Conservation (phyloP, 1,140 invertebrate genomes). For the Helicorthomorpha holstii region DNA sequence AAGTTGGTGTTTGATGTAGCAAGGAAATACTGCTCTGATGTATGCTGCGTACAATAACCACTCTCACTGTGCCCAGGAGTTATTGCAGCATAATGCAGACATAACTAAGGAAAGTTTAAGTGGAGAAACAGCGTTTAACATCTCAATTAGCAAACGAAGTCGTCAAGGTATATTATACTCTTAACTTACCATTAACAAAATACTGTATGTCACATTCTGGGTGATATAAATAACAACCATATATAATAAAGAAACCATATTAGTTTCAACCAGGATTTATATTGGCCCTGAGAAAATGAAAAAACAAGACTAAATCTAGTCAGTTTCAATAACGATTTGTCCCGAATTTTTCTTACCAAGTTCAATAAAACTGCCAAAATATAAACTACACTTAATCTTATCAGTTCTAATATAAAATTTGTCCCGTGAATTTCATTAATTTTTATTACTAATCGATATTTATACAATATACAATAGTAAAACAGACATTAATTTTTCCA, state of each 20-base stretch:
- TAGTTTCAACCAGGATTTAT: background rate
- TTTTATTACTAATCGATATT: no score
- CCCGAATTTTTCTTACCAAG: no score
- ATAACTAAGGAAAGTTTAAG: constrained; percentile 56
- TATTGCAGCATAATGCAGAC: constrained; percentile 57
- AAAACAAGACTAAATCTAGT: no score
- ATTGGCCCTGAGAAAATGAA: background rate
- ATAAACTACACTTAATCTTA: no score
- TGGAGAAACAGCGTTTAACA: constrained; percentile 59
- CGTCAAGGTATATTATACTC: constrained; percentile 26
- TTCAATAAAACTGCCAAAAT: no score
- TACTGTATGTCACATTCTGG: background rate
- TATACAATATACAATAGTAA: no score
- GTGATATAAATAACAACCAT: no score
- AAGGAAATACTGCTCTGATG: constrained; percentile 72
- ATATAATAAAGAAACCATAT: no score
- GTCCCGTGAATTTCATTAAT: no score
- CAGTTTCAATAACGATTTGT: no score
- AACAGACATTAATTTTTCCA: background rate
- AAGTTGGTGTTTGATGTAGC: constrained; percentile 27
- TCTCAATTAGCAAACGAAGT: constrained; percentile 49
- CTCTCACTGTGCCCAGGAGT: constrained; percentile 62
- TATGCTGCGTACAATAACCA: constrained; percentile 74
- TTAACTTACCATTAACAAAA: background rate
- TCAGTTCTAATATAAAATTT: no score